Percentiles rank a stretch among this genome's conserved stretches.
Conservation (phyloP, 2,888 invertebrate genomes). For the Andrena flavipes region DNA sequence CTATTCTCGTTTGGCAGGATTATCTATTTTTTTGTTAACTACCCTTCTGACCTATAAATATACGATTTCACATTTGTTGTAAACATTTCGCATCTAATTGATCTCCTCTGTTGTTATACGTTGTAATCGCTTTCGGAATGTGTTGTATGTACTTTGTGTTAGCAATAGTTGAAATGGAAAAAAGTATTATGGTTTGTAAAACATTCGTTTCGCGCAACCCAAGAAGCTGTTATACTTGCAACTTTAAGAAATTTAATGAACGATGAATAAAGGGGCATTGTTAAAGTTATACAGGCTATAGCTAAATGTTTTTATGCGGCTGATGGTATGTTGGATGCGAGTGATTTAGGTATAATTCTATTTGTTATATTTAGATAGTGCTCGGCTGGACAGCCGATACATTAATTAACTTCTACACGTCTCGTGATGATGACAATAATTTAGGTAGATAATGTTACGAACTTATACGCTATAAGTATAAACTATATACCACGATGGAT, state of each 20-base stretch:
- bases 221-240: constrained; percentile 69
- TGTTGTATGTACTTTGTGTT: constrained; percentile 58
- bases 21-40: constrained; percentile 3
- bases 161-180: constrained; percentile 34
- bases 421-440: constrained; percentile 79
- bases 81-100: constrained; percentile 32
- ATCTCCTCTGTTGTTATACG: constrained; percentile 63
- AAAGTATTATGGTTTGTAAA: constrained; percentile 43
- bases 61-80: constrained; percentile 26
- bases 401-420: constrained; percentile 62
- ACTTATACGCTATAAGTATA: constrained; percentile 57
- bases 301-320: constrained; percentile 75
- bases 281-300: constrained; percentile 80
- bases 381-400: constrained; percentile 55
- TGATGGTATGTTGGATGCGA: constrained; percentile 70
- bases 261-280: constrained; percentile 82
- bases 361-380: constrained; percentile 72
- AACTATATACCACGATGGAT: constrained; percentile 52
- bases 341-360: constrained; percentile 70
- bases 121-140: constrained; percentile 57
- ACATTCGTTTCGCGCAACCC: constrained; percentile 56
- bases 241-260: constrained; percentile 60
- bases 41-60: background rate
- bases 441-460: constrained; percentile 75
- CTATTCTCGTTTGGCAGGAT: constrained; percentile 18